Evolutionary conservation across 2,113 vertebrate species (phyloP).

Genomic region (Cololabis saira): DNA sequence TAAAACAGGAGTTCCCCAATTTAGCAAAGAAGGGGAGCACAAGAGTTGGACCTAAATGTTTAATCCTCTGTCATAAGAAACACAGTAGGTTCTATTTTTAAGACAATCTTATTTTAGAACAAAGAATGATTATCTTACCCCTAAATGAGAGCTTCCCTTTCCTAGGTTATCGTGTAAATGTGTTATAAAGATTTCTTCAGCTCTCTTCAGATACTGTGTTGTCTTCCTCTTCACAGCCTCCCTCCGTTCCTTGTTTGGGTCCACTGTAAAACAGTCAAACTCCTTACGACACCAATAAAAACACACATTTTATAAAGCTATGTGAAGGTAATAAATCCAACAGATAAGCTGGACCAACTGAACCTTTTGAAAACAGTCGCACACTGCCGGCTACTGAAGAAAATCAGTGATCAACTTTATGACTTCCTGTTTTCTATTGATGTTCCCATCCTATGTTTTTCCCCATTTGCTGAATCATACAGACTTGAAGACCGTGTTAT

Average conservation of each 20-base stretch:
- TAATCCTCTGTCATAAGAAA: too few species aligned
- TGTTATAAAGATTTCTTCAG: constrained; percentile 96
- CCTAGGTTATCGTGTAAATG: constrained; percentile 90
- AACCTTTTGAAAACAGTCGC: too few species aligned
- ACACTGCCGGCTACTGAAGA: not conserved
- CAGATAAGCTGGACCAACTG: too few species aligned
- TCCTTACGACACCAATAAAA: constrained; percentile 1
- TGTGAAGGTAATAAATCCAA: too few species aligned
- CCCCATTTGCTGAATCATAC: not conserved
- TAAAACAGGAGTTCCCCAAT: too few species aligned
- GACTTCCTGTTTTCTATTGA: constrained; percentile 68
- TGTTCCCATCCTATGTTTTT: constrained; percentile 47
- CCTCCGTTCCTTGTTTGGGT: constrained; percentile 93
- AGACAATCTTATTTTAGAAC: not conserved
- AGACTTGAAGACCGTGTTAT: not conserved
- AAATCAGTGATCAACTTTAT: constrained; percentile 9
- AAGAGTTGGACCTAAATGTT: too few species aligned
- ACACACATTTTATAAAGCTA: not conserved
- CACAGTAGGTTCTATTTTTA: too few species aligned
- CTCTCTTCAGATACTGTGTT: constrained; percentile 94
- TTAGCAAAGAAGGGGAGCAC: too few species aligned
- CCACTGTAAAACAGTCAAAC: constrained; percentile 80
- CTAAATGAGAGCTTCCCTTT: constrained; percentile 75
- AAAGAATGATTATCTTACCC: constrained; percentile 68
- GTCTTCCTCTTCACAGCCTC: constrained; percentile 98